Percentiles rank a stretch among this genome's conserved stretches.
phyloP scores from a whole-genome alignment of 2,113 vertebrate species.

The Gasterosteus aculeatus region DNA sequence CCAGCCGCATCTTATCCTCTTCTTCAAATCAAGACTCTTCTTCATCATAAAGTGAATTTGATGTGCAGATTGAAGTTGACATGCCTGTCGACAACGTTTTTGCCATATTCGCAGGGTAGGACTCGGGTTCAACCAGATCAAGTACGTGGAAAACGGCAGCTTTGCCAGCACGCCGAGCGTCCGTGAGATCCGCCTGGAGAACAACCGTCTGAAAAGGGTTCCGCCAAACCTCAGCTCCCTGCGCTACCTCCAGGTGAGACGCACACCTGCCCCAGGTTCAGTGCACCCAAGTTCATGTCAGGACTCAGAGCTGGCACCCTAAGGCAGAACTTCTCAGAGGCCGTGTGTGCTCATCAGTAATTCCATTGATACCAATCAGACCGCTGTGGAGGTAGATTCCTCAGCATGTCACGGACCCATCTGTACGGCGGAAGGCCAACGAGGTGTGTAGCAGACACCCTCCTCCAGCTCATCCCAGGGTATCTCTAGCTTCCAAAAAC shows the following conservation, averaged over 20 bases:
- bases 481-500: not conserved
- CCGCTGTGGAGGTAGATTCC: not conserved
- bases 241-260: constrained; percentile 91
- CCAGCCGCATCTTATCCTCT: not conserved
- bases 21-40: not conserved
- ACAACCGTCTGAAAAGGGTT: constrained; percentile 92
- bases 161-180: constrained; percentile 87
- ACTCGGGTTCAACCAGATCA: constrained; percentile 93
- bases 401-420: not conserved
- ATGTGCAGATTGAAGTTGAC: not conserved
- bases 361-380: not conserved
- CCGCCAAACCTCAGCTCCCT: constrained; percentile 88
- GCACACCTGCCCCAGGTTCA: not conserved
- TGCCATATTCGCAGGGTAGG: constrained; percentile 83
- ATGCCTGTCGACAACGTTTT: not conserved
- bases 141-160: constrained; percentile 93
- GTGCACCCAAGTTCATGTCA: not conserved
- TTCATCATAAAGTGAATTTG: not conserved
- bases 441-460: not conserved
- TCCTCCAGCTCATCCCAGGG: not conserved
- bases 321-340: not conserved
- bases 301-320: not conserved
- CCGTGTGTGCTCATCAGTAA: not conserved
- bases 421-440: not conserved
- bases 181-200: constrained; percentile 92